Conservation (phyloP, 2,113 vertebrate genomes). For the Cygnus buccinator region DNA sequence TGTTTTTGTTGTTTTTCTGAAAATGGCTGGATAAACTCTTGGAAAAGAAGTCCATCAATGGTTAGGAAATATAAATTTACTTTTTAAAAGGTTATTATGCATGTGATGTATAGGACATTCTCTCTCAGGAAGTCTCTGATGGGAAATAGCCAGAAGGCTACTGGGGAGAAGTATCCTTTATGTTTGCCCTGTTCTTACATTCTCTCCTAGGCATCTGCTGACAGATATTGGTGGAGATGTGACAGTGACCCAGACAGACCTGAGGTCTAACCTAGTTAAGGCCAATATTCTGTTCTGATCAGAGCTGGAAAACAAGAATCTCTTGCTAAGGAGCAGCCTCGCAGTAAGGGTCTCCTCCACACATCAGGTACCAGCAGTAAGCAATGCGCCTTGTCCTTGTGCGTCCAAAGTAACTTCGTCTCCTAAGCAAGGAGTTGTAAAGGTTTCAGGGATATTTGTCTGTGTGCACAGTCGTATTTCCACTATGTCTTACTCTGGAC, state of each 20-base stretch:
- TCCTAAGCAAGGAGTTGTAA: neutral
- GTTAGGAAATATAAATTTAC: neutral
- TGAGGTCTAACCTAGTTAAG: neutral
- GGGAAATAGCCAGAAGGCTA: neutral
- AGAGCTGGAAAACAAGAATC: neutral
- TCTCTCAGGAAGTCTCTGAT: neutral
- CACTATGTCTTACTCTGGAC: neutral
- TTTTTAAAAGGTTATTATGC: neutral
- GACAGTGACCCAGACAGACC: neutral
- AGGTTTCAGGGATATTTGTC: neutral
- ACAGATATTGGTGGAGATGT: neutral
- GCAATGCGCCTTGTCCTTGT: neutral
- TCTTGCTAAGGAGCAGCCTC: neutral
- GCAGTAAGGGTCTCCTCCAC: neutral
- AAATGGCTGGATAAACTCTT: neutral
- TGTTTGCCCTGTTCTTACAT: neutral
- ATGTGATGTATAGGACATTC: neutral
- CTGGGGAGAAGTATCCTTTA: neutral
- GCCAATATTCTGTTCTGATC: neutral
- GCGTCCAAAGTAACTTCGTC: neutral
- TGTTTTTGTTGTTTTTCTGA: neutral
- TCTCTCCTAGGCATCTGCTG: neutral
- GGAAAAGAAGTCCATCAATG: neutral
- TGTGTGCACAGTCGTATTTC: neutral
- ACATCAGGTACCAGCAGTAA: neutral